These are phyloP conservation scores for Tachysurus vachellii DNA, from an alignment of 2,113 vertebrate species.

Conservation along the genomic window DNA sequence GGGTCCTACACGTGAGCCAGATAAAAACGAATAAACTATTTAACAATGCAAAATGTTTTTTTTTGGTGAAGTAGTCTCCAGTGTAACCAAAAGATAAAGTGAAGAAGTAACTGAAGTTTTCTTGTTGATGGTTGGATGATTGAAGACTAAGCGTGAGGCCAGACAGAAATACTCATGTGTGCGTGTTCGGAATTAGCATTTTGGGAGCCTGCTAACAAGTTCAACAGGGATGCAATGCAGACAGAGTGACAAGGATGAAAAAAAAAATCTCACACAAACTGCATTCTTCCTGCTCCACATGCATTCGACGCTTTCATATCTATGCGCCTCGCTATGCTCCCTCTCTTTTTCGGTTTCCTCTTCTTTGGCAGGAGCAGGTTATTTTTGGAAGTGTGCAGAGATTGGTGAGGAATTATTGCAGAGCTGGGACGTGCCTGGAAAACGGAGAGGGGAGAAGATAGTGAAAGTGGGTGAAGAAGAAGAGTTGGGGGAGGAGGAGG, in stretches of 20 bases:
- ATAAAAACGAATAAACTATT: not conserved
- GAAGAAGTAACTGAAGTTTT: too few relatives aligned
- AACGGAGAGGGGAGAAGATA: conserved; percentile 28
- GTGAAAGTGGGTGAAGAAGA: not conserved
- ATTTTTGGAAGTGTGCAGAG: conserved; percentile 48
- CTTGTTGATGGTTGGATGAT: conserved; percentile 4
- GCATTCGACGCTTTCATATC: conserved; percentile 10
- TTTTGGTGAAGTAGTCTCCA: not conserved
- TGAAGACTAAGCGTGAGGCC: not conserved
- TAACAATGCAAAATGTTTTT: not conserved
- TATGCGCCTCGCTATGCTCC: not conserved
- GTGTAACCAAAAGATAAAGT: not conserved
- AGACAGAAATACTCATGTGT: not conserved
- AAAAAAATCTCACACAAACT: conserved; percentile 13
- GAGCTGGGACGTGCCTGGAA: conserved; percentile 45
- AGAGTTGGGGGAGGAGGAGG: not conserved
- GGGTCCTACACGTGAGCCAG: not conserved
- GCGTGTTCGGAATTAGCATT: not conserved
- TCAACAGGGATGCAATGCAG: not conserved
- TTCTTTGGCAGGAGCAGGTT: conserved; percentile 39
- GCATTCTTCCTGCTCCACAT: too few relatives aligned
- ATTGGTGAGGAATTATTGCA: conserved; percentile 44
- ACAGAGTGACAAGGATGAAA: conserved; percentile 26
- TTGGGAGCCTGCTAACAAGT: not conserved
- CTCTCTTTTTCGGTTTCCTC: conserved; percentile 4